Percentiles rank a stretch among this genome's conserved stretches.
phyloP scores from a whole-genome alignment of 2,888 invertebrate species.

The Dicycla oo region DNA sequence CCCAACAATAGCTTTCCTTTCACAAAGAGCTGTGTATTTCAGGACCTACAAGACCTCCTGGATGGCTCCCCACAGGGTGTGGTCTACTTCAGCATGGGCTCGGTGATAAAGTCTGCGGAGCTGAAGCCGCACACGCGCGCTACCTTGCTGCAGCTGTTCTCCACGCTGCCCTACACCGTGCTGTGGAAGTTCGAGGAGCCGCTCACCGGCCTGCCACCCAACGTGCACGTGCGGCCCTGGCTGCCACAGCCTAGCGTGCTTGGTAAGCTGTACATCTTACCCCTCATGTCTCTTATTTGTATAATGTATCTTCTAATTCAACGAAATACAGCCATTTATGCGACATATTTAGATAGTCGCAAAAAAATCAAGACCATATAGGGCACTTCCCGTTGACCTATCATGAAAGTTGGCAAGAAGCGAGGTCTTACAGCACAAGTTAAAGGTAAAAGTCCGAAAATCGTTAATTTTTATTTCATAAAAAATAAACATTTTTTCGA shows the following conservation, averaged over 20 bases:
- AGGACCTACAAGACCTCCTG: constrained; percentile 80
- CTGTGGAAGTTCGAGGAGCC: constrained; percentile 88
- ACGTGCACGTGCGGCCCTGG: constrained; percentile 86
- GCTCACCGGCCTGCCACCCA: constrained; percentile 76
- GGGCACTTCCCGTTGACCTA: too few relatives aligned
- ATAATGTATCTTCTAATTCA: too few relatives aligned
- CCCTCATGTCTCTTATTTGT: too few relatives aligned
- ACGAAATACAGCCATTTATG: too few relatives aligned
- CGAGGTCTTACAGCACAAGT: too few relatives aligned
- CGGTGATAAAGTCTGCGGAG: constrained; percentile 71
- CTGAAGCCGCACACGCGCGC: constrained; percentile 66
- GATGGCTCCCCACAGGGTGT: constrained; percentile 77
- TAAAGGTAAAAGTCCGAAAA: too few relatives aligned
- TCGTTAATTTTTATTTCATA: too few relatives aligned
- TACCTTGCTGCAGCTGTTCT: constrained; percentile 71
- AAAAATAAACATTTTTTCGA: too few relatives aligned
- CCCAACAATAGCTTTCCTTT: neutral
- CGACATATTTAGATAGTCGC: too few relatives aligned
- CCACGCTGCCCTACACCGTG: constrained; percentile 78
- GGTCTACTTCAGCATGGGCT: constrained; percentile 84
- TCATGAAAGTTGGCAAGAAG: too few relatives aligned
- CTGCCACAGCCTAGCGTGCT: constrained; percentile 89
- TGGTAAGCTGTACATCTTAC: constrained; percentile 69
- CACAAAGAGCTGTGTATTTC: neutral
- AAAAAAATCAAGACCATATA: too few relatives aligned